Evolutionary conservation across 2,888 invertebrate species (phyloP), one percentile per base, ranked within the genome.

Genomic region (Coleophora flavipennella): DNA sequence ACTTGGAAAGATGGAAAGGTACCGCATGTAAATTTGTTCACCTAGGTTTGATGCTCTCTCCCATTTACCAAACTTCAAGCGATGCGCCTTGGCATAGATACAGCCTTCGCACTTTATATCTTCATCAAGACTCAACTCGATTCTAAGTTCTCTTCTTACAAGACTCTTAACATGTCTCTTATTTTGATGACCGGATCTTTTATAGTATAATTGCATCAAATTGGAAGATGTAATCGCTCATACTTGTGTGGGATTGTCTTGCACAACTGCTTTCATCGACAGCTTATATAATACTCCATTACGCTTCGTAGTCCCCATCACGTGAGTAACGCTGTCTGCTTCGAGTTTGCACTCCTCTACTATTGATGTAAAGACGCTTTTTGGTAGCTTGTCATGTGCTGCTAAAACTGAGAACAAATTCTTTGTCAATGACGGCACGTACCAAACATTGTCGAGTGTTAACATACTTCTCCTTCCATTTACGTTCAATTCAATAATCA

Each of bases 61-160:
- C 13, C 36, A 12, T n/a, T 11, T 29, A 2, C 36, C 36, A 28
- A 36, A 36, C 11, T 27, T 27, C n/a, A 13, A 12, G 4, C 13
- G 3, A 29, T 36, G 36, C 11, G 29, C 9, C 13, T 36, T 36
- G 3, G 29, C 31, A 13, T 29, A 36, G 9, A 36, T 13, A 29
- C 36, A 36, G 28, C 36, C 31, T 14, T 36, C 29, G n/a, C 29
- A 36, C 27, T 13, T 10, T 36, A n/a, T n/a, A n/a, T 13, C 14
- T 10, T 29, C 13, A 28, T 11, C 20, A 4, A 8, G 4, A 6
- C n/a, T 28, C 9, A 20, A 8, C n/a, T 36, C 13, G 28, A 36
- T 13, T 6, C 28, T 3, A 4, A 29, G 29, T 12, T 28, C 36
- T 8, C 13, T 27, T 36, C 29, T 13, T 13, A 36, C n/a, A 9